phyloP scores from a whole-genome alignment of 2,888 invertebrate species.

The Volucella bombylans region DNA sequence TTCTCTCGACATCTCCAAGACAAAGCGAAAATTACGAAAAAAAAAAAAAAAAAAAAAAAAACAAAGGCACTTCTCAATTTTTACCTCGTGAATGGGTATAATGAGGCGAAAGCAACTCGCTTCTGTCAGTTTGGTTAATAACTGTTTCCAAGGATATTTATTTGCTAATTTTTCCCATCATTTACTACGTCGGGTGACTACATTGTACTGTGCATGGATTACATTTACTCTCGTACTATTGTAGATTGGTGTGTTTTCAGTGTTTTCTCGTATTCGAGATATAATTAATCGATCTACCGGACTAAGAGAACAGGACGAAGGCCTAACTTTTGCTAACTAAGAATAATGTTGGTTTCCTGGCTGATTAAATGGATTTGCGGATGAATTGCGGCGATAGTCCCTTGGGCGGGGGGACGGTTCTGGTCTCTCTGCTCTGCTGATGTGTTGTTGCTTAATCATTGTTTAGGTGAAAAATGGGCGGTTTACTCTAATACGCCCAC shows the following conservation, averaged over 20 bases:
- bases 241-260: no score
- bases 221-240: background rate
- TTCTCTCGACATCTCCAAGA: background rate
- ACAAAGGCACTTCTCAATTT: background rate
- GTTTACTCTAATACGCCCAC: background rate
- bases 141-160: constrained; percentile 25
- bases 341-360: constrained; percentile 28
- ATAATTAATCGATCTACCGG: constrained; percentile 11
- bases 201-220: background rate
- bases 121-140: constrained; percentile 28
- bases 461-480: constrained; percentile 7
- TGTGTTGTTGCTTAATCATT: constrained; percentile 20
- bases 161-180: constrained; percentile 8
- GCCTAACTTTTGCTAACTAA: constrained; percentile 22
- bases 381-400: background rate
- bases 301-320: no score
- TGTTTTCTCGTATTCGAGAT: background rate
- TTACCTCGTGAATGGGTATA: constrained; percentile 33
- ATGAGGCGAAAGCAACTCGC: constrained; percentile 15
- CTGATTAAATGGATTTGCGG: constrained; percentile 23
- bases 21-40: no score
- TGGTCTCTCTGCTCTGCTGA: background rate
- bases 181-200: background rate
- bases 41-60: background rate
- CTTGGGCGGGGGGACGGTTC: constrained; percentile 15